A percentile compares a stretch with the other conserved stretches of the same genome.
Conservation (phyloP, 2,113 vertebrate species). For the Odontophorus gujanensis region DNA sequence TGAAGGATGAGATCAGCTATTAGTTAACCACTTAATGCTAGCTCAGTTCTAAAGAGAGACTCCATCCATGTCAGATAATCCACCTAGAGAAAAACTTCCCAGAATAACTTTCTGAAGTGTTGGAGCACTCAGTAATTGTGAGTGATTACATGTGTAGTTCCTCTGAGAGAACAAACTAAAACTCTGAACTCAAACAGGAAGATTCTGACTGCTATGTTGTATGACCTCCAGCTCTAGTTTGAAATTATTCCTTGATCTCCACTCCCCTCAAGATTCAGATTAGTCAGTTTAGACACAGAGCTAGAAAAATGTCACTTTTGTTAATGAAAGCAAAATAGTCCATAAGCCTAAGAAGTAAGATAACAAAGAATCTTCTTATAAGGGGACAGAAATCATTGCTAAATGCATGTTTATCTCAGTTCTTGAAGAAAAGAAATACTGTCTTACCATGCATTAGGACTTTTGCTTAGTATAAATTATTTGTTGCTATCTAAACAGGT, state of each 20-base stretch:
- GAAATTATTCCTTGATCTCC: neutral
- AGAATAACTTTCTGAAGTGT: neutral
- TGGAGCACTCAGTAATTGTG: neutral
- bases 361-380: neutral
- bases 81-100: neutral
- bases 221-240: neutral
- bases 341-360: neutral
- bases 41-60: neutral
- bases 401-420: neutral
- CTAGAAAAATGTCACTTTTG: neutral
- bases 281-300: neutral
- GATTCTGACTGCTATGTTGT: neutral
- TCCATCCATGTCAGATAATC: neutral
- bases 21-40: neutral
- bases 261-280: neutral
- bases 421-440: neutral
- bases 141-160: neutral
- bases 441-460: neutral
- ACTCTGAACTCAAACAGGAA: neutral
- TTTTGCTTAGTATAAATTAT: rapidly evolving
- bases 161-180: neutral
- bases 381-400: neutral
- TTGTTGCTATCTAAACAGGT: neutral
- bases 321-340: neutral
- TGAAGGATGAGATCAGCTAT: neutral